Conservation (phyloP, 2,797 vertebrate species). For the Agapornis canus region DNA sequence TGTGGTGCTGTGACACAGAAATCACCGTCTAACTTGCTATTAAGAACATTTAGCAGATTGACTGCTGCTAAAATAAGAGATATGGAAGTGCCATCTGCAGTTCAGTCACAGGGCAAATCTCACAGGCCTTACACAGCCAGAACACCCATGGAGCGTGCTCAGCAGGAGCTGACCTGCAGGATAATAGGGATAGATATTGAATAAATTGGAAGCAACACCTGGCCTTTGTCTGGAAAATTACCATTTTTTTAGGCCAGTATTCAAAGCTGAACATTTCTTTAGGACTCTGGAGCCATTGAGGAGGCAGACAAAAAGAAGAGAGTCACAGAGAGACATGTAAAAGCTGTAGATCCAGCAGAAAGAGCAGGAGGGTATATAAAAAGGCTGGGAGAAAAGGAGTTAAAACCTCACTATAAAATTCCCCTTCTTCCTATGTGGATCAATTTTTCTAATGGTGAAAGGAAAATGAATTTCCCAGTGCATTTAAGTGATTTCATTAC, state of each 20-base stretch:
- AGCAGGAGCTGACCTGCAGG: neutral
- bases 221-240: constrained; percentile 58
- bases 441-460: constrained; percentile 32
- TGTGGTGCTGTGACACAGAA: constrained; percentile 33
- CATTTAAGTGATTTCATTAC: constrained; percentile 63
- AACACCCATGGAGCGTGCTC: constrained; percentile 50
- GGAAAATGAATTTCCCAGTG: constrained; percentile 42
- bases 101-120: constrained; percentile 61
- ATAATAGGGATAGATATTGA: constrained; percentile 56
- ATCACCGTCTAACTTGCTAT: constrained; percentile 22
- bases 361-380: neutral
- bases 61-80: constrained; percentile 61
- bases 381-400: constrained; percentile 18
- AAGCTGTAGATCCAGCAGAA: constrained; percentile 47
- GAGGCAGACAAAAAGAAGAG: constrained; percentile 64
- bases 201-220: constrained; percentile 54
- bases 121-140: constrained; percentile 27
- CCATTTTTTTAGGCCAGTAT: constrained; percentile 59
- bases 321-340: constrained; percentile 52
- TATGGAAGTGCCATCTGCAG: constrained; percentile 53
- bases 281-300: constrained; percentile 64
- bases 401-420: constrained; percentile 15
- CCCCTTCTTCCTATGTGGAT: neutral
- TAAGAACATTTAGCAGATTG: constrained; percentile 57
- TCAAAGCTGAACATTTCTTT: constrained; percentile 68